phyloP scores from a whole-genome alignment of 2,797 vertebrate species.

The Anguilla marmorata region DNA sequence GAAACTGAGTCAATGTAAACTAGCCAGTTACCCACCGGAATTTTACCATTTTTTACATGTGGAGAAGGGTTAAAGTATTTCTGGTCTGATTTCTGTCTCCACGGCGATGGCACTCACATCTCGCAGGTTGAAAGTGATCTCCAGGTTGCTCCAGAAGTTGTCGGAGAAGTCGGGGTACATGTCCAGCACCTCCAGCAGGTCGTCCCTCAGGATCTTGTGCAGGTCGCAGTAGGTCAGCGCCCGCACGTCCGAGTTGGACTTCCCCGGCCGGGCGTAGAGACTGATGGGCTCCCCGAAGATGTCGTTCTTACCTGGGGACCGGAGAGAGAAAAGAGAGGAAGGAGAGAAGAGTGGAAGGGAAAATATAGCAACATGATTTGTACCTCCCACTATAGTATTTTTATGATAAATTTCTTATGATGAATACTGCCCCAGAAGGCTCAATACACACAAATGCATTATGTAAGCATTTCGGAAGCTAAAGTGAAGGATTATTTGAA shows the following conservation, averaged over 20 bases:
- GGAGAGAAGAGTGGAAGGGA: background rate
- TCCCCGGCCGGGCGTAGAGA: constrained; percentile 84
- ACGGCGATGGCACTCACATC: constrained; percentile 81
- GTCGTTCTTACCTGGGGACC: constrained; percentile 87
- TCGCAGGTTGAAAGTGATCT: constrained; percentile 95
- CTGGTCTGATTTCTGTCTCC: constrained; percentile 18
- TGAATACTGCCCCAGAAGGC: too few species aligned
- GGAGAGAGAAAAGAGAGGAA: background rate
- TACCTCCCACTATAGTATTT: too few species aligned
- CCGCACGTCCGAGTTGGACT: constrained; percentile 89
- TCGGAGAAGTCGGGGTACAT: constrained; percentile 95
- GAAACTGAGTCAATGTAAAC: too few species aligned
- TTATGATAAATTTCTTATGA: too few species aligned
- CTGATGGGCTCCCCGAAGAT: constrained; percentile 94
- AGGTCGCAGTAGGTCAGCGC: constrained; percentile 97
- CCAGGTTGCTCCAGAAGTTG: constrained; percentile 92
- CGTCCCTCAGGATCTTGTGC: constrained; percentile 92
- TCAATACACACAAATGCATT: too few species aligned
- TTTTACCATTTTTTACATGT: background rate
- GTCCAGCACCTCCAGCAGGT: constrained; percentile 94
- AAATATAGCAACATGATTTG: background rate
- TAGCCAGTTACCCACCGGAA: background rate
- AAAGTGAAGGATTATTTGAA: background rate
- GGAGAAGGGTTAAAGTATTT: background rate
- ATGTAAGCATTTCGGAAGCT: background rate